These are phyloP conservation scores for Ctenodactylus gundi DNA, from an alignment of 2,113 vertebrate genomes.

Conservation along the genomic window DNA sequence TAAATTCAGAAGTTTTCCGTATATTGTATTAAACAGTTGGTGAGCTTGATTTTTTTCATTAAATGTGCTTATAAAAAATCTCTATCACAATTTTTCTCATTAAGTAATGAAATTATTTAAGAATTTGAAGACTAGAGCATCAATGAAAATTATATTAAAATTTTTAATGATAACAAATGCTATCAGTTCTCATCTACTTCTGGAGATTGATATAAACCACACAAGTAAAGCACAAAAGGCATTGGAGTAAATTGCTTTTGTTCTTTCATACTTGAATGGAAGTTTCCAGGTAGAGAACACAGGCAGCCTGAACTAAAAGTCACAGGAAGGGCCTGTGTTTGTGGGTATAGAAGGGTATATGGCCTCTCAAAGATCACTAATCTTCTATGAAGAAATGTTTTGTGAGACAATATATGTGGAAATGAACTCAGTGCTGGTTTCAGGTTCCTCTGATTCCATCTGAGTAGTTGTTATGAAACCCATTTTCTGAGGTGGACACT, in stretches of 20 bases:
- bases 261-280: neutral
- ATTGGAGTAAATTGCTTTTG: conserved; percentile 5
- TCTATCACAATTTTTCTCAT: neutral
- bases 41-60: neutral
- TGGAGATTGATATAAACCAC: neutral
- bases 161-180: neutral
- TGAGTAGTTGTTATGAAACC: neutral
- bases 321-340: neutral
- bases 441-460: neutral
- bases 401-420: neutral
- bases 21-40: neutral
- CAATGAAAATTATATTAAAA: neutral
- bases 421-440: neutral
- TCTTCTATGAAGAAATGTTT: neutral
- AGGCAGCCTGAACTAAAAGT: neutral
- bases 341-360: neutral
- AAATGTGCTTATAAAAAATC: neutral
- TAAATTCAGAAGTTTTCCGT: neutral
- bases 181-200: neutral
- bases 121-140: neutral
- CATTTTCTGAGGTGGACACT: neutral
- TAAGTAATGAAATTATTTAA: neutral
- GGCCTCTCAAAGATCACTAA: neutral
- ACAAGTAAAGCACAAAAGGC: neutral
- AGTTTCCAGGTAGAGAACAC: neutral